These are phyloP conservation scores for Drosophila sturtevanti DNA, from an alignment of 1,140 invertebrate species.

Conservation along the genomic window DNA sequence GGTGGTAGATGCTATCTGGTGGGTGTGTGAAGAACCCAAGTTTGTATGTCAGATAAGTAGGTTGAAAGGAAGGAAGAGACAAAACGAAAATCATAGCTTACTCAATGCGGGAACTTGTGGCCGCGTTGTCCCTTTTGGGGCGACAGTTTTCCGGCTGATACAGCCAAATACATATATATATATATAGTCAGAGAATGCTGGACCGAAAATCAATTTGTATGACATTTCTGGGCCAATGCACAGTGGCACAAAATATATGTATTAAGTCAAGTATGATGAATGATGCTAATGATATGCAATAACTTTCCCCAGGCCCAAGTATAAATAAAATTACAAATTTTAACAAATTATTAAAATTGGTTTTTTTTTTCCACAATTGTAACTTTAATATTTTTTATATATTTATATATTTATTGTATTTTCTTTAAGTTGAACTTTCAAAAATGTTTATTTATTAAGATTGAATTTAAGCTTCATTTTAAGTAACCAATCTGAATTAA, in stretches of 20 bases:
- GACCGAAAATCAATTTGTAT: constrained; percentile 49
- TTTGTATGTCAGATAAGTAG: constrained; percentile 5
- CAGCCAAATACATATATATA: constrained; percentile 8
- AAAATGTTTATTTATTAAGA: not conserved
- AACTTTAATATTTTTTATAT: not conserved
- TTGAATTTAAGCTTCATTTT: not conserved
- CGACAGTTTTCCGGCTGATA: constrained; percentile 30
- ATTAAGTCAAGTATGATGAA: not conserved
- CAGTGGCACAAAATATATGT: constrained; percentile 20
- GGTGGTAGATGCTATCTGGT: constrained; percentile 7
- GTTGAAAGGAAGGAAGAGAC: constrained; percentile 7
- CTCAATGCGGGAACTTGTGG: constrained; percentile 26
- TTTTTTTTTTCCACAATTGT: too few relatives aligned
- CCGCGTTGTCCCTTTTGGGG: constrained; percentile 10
- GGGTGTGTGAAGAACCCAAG: not conserved
- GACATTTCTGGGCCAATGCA: constrained; percentile 18
- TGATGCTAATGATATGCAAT: not conserved
- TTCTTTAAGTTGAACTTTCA: too few relatives aligned
- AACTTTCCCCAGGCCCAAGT: not conserved
- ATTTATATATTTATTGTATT: too few relatives aligned
- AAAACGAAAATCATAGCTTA: constrained; percentile 54
- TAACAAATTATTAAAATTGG: too few relatives aligned
- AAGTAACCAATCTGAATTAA: not conserved
- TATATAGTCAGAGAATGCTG: constrained; percentile 27
- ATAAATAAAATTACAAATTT: too few relatives aligned